phyloP scores from a whole-genome alignment of 2,888 invertebrate species.

The Amphipyra tragopoginis region DNA sequence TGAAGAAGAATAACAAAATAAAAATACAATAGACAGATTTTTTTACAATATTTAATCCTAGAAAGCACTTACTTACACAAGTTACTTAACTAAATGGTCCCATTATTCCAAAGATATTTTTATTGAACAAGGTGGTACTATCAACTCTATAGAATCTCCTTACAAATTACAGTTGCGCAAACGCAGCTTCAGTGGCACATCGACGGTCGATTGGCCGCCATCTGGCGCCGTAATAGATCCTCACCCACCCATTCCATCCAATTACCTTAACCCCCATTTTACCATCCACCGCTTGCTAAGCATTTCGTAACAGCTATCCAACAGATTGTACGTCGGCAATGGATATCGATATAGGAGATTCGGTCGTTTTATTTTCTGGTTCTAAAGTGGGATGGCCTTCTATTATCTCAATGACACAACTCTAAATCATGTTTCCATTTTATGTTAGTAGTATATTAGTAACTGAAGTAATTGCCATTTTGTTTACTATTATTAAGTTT shows the following conservation, averaged over 20 bases:
- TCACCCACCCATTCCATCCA: slow-evolving; percentile 21
- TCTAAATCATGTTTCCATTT: slow-evolving; percentile 55
- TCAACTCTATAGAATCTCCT: slow-evolving; percentile 60
- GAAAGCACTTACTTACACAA: too few species aligned
- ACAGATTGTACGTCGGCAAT: slow-evolving; percentile 18
- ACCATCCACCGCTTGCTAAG: slow-evolving; percentile 31
- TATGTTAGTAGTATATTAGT: slow-evolving; percentile 48
- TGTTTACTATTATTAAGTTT: slow-evolving; percentile 32
- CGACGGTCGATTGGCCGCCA: slow-evolving; percentile 70
- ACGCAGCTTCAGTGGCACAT: slow-evolving; percentile 68
- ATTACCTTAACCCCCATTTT: slow-evolving; percentile 13
- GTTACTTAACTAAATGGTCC: too few species aligned
- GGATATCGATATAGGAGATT: slow-evolving; percentile 6
- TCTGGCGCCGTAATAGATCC: slow-evolving; percentile 67
- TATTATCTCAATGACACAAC: slow-evolving; percentile 58
- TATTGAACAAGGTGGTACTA: slow-evolving; percentile 20
- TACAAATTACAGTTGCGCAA: slow-evolving; percentile 69
- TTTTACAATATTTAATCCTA: too few species aligned
- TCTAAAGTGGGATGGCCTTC: slow-evolving; percentile 44
- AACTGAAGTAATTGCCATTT: slow-evolving; percentile 47
- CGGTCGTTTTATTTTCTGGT: slow-evolving; percentile 17
- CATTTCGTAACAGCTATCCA: slow-evolving; percentile 1
- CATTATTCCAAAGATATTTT: too few species aligned
- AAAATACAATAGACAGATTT: too few species aligned
- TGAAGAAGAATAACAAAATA: too few species aligned